Base-by-base conservation (phyloP, 2,888 invertebrate species). In the Lissonota sp. region DNA sequence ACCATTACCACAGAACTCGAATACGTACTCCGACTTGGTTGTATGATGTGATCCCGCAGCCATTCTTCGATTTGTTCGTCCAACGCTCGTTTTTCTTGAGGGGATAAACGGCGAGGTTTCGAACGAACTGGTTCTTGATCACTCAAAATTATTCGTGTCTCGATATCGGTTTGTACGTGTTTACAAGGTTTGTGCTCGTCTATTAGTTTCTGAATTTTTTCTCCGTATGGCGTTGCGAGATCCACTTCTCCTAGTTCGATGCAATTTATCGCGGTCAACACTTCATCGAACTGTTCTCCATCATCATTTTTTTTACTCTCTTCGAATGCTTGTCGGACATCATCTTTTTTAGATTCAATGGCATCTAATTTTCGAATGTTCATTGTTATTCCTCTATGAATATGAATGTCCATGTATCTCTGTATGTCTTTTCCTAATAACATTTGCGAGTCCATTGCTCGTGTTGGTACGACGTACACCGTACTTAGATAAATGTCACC, bases 31-130 rank as follows among this genome's bases (percentile, higher is more conserved):
- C 14, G 46, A 58, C 82, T 83, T 6, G 82, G 84, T 58, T 73
- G 55, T 6, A 84, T 64, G 5, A 85, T 84, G 6, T 78, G 85
- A 5, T 83, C 53, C 10, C 69, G n/a, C 14, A 86, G 40, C 87
- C 86, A 88, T 37, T 85, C 78, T 3, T 83, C 74, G 14, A 88
- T 67, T 73, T 87, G 84, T 0, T 73, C 6, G 40, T 85, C 63
- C 26, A 87, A 79, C 10, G 82, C 78, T 6, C 60, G 6, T 58
- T 83, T 83, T 39, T 88, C 84, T 14, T 76, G 55, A 0, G 62
- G 58, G 0, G 82, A 67, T 12, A 84, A 39, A 26, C 76, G 12
- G 0, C 55, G 70, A 0, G 80, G 81, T 14, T 63, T 49, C 14
- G 57, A 63, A 16, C 62, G 64, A 14, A 87, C 77, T 5, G 85